Base-by-base conservation (phyloP, 1,140 invertebrate species). In the Battus philenor region DNA sequence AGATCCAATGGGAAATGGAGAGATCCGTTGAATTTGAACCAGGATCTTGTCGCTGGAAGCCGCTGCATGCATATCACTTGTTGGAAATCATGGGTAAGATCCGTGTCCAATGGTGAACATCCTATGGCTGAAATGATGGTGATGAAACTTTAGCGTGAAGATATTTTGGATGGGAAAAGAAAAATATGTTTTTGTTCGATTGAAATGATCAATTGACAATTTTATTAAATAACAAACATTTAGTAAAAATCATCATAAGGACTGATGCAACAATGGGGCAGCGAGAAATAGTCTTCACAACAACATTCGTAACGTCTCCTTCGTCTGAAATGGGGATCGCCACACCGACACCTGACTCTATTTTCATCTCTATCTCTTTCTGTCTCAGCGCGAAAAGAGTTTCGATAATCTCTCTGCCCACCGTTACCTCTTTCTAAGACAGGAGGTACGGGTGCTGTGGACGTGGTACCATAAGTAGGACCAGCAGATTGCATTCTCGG, bases 271-370 rank as follows among this genome's bases (percentile, higher is more conserved):
- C 38, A 41, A 24, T 12, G 20, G 5, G 22, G 22, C 24, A 27
- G 9, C 15, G 38, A 6, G 13, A 27, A 41, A 9, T 15, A 16
- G 29, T 41, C 38, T 27, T 41, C 12, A 41, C 38, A 41, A 41
- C 24, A 15, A 16, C 38, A 41, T 9, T 22, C n/a, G 20, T 9
- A 26, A 1, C 38, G 38, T 41, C 24, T 41, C 7, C 38, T 13
- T 2, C 13, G 24, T 6, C 24, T 8, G 1, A 41, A 15, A n/a
- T 10, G 7, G 1, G 12, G 8, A 9, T 41, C 38, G 7, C 12
- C 13, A 10, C 38, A 41, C 5, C 13, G 13, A 41, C 38, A 41
- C 2, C 8, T 24, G n/a, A 41, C 9, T 41, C 13, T 39, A 8
- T 16, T 29, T 27, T 4, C 22, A 17, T 27, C 24, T 4, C 22